These are phyloP conservation scores for Nesoenas mayeri DNA, from an alignment of 2,113 vertebrate species.

Conservation along the genomic window DNA sequence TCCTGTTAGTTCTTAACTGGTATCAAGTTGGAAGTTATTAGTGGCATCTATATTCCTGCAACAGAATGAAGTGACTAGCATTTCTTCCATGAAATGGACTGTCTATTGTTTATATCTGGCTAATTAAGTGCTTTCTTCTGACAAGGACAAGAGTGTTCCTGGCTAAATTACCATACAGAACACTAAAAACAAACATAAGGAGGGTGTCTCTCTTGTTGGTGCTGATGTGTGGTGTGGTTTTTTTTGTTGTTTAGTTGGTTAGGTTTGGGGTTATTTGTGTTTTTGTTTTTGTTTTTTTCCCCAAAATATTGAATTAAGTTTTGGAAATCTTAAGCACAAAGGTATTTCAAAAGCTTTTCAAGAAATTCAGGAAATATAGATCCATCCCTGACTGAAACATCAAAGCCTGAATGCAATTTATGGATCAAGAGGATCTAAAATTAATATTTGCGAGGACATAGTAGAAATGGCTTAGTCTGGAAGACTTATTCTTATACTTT, in stretches of 20 bases:
- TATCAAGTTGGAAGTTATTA: neutral
- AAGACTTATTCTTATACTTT: neutral
- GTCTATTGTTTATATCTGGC: neutral
- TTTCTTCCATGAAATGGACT: neutral
- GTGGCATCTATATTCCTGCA: neutral
- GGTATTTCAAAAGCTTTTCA: neutral
- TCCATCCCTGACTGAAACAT: neutral
- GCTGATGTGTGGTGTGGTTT: neutral
- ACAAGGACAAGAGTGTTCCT: neutral
- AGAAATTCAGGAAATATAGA: neutral
- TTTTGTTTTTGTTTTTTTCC: too few species aligned
- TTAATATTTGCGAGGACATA: neutral
- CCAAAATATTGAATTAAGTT: neutral
- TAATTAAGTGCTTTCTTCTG: neutral
- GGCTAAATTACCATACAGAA: neutral
- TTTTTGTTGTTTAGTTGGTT: too few species aligned
- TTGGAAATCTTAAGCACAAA: neutral
- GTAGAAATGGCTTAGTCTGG: neutral
- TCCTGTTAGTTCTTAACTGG: neutral
- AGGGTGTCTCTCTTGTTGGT: fast-evolving
- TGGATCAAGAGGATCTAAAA: neutral
- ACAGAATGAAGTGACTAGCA: neutral
- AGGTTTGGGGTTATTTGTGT: neutral
- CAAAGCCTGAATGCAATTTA: neutral
- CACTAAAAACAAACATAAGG: neutral